phyloP scores from a whole-genome alignment of 1,140 invertebrate species.

The Formica selysi region DNA sequence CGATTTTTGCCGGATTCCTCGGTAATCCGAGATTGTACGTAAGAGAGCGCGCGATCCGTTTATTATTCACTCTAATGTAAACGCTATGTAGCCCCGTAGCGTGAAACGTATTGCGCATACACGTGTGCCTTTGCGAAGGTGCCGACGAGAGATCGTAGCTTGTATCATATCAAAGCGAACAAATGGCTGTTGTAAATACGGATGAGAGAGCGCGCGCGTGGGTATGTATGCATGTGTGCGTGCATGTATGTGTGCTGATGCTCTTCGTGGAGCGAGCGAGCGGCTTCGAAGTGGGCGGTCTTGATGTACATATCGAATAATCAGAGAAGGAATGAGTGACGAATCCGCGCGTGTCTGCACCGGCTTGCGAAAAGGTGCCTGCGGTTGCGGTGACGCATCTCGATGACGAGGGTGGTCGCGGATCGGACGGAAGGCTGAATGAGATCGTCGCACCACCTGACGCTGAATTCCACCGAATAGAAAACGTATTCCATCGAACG shows the following conservation, averaged over 20 bases:
- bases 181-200: slow-evolving; percentile 64
- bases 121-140: slow-evolving; percentile 50
- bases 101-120: not conserved
- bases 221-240: not conserved
- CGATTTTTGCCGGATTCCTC: slow-evolving; percentile 25
- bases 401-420: not conserved
- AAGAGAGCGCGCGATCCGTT: not conserved
- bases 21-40: slow-evolving; percentile 22
- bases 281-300: slow-evolving; percentile 20
- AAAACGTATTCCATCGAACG: not conserved
- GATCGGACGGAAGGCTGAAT: not conserved
- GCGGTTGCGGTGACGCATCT: slow-evolving; percentile 13
- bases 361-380: not conserved
- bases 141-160: slow-evolving; percentile 48
- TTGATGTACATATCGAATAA: slow-evolving; percentile 52
- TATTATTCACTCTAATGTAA: not conserved
- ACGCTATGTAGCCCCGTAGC: not conserved
- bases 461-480: not conserved
- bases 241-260: not conserved
- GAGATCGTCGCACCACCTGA: not conserved
- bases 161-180: slow-evolving; percentile 55
- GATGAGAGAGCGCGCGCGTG: slow-evolving; percentile 6
- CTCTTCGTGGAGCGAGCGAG: slow-evolving; percentile 17
- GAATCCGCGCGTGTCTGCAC: slow-evolving; percentile 8
- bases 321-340: slow-evolving; percentile 23